Conservation (phyloP, 2,113 vertebrate species). For the Myxocyprinus asiaticus region DNA sequence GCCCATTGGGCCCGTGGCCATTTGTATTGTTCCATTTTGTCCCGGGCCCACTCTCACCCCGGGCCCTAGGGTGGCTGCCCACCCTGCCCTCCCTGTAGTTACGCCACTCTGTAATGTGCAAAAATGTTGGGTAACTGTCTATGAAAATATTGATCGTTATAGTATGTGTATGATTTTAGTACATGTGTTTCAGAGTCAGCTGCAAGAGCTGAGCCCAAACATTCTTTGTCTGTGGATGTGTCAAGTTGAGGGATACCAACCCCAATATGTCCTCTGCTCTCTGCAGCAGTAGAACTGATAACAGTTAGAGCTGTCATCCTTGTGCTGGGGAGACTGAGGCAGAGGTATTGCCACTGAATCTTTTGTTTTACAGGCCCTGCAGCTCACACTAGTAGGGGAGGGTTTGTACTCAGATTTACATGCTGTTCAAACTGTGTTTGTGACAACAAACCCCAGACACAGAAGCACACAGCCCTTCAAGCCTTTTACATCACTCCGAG, state of each 20-base stretch:
- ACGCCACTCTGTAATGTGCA: too few relatives aligned
- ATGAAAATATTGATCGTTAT: too few relatives aligned
- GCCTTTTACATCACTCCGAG: constrained; percentile 42
- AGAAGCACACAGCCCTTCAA: not conserved
- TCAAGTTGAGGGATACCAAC: constrained; percentile 15
- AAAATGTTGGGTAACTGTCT: too few relatives aligned
- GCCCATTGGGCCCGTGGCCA: too few relatives aligned
- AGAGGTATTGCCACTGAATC: constrained; percentile 22
- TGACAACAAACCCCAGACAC: constrained; percentile 36
- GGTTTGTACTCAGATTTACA: constrained; percentile 46
- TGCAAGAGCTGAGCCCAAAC: too few relatives aligned
- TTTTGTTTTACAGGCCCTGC: constrained; percentile 44
- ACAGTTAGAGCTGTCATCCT: constrained; percentile 35
- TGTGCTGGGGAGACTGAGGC: not conserved
- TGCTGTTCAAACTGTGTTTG: constrained; percentile 43
- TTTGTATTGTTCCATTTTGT: too few relatives aligned
- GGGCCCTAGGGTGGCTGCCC: too few relatives aligned
- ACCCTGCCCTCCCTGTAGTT: too few relatives aligned
- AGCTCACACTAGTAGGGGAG: constrained; percentile 36
- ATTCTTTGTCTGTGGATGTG: constrained; percentile 3
- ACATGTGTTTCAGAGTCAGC: too few relatives aligned
- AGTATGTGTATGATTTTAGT: too few relatives aligned
- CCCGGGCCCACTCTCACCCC: too few relatives aligned
- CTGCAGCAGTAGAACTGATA: not conserved
- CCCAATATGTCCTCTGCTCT: constrained; percentile 14